phyloP scores from a whole-genome alignment of 2,113 vertebrate genomes.

The Pelecanus crispus region DNA sequence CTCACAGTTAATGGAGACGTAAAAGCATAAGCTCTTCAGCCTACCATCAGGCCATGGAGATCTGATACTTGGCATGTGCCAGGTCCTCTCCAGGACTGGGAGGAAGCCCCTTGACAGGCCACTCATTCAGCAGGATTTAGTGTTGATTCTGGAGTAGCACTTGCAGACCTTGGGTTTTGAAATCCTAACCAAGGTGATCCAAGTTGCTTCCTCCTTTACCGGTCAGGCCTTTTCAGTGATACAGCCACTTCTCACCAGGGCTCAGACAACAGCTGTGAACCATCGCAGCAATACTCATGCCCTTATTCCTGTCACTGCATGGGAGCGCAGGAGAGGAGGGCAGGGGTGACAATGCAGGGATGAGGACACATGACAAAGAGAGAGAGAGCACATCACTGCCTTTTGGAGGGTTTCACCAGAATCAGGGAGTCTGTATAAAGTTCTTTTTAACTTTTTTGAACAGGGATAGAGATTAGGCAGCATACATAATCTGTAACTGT shows the following conservation, averaged over 20 bases:
- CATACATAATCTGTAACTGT: not conserved
- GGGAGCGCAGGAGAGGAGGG: not conserved
- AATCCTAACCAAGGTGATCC: not conserved
- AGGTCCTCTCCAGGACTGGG: not conserved
- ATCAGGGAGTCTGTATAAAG: not conserved
- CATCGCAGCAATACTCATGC: not conserved
- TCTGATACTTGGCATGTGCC: not conserved
- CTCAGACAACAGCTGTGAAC: not conserved
- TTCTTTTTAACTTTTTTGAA: not conserved
- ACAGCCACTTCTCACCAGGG: not conserved
- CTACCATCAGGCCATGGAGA: not conserved
- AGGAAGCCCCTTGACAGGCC: not conserved
- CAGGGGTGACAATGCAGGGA: not conserved
- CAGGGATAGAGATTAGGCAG: not conserved
- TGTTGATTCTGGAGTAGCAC: not conserved
- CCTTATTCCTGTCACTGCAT: not conserved
- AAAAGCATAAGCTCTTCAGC: not conserved
- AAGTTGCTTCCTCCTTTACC: not conserved
- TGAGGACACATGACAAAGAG: not conserved
- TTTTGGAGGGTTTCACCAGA: not conserved
- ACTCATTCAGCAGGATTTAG: not conserved
- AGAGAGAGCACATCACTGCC: not conserved
- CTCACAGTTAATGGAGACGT: fast-evolving
- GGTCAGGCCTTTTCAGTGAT: not conserved
- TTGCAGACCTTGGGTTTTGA: not conserved